These are phyloP conservation scores for Theretra japonica DNA, from an alignment of 2,888 invertebrate genomes.

Conservation along the genomic window DNA sequence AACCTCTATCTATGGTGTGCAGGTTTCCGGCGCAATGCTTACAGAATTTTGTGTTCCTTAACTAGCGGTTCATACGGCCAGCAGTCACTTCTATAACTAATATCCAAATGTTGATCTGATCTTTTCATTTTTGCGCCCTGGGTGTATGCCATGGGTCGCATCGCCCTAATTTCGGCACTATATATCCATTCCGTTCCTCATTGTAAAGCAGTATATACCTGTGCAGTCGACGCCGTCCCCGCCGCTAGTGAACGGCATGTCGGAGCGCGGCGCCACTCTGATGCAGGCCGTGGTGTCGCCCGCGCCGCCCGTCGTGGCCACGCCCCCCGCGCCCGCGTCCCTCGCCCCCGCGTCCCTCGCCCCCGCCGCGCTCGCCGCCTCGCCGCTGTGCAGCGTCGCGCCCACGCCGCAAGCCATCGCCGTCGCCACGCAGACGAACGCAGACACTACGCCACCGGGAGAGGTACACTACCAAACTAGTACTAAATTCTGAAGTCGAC, in stretches of 20 bases:
- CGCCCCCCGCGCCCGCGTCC: constrained; percentile 29
- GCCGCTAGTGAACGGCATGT: constrained; percentile 64
- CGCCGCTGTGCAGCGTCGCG: neutral
- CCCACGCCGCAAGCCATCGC: neutral
- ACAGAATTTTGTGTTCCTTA: no score
- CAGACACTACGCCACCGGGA: neutral
- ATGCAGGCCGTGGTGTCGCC: constrained; percentile 34
- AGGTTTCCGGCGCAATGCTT: no score
- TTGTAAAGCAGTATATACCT: no score
- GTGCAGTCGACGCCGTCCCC: constrained; percentile 48
- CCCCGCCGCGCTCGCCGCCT: neutral
- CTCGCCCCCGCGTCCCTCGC: constrained; percentile 31
- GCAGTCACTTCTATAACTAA: no score
- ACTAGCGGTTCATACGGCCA: no score
- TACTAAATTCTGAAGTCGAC: no score
- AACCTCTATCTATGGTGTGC: no score
- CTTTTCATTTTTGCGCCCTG: no score
- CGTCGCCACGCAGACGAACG: neutral
- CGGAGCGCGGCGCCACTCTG: constrained; percentile 47
- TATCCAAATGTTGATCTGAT: no score
- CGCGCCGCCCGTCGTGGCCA: constrained; percentile 30
- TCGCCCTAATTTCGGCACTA: no score
- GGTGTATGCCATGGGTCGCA: no score
- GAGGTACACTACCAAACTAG: neutral
- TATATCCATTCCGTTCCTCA: no score